Base-by-base conservation (phyloP, 1,140 invertebrate species). In the Euschistus heros region DNA sequence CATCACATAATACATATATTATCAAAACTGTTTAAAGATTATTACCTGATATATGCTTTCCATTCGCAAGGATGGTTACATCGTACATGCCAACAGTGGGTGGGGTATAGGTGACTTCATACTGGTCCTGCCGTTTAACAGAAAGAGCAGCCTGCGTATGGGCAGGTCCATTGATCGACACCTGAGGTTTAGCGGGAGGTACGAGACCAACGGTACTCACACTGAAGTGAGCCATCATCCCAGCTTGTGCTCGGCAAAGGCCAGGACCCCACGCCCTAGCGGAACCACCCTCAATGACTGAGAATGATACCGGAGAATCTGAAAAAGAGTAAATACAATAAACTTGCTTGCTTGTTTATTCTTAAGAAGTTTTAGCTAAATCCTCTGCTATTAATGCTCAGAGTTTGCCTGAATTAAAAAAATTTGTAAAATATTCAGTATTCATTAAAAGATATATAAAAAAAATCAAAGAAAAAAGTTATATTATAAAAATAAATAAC, bases 1-100 rank as follows among this genome's bases (percentile, higher is more conserved):
- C n/a, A n/a, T n/a, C n/a, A n/a, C n/a, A n/a, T n/a, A n/a, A n/a
- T n/a, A n/a, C n/a, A n/a, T n/a, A n/a, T n/a, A n/a, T n/a, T n/a
- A n/a, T n/a, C n/a, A n/a, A n/a, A 44, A 44, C 7, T 10, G 17
- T 44, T 10, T 44, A 62, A 44, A 2, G n/a, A 4, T 46, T 61
- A 66, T 69, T 72, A 78, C 85, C 86, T 70, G 85, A 83, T 47
- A 72, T 70, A 57, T 71, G 70, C 65, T 70, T 71, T 26, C 84
- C 86, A 70, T 88, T 88, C 79, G 86, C 91, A 8, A 50, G 52
- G 17, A 82, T 80, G 67, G 80, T 75, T 5, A 91, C 78, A 71
- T 86, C 83, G 73, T 88, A 90, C 14, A 84, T 76, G 7, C 89
- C 89, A 14, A 86, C 81, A 74, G 89, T 85, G 2, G 79, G 77